phyloP scores from a whole-genome alignment of 2,113 vertebrate species.

The Catharus minimus region DNA sequence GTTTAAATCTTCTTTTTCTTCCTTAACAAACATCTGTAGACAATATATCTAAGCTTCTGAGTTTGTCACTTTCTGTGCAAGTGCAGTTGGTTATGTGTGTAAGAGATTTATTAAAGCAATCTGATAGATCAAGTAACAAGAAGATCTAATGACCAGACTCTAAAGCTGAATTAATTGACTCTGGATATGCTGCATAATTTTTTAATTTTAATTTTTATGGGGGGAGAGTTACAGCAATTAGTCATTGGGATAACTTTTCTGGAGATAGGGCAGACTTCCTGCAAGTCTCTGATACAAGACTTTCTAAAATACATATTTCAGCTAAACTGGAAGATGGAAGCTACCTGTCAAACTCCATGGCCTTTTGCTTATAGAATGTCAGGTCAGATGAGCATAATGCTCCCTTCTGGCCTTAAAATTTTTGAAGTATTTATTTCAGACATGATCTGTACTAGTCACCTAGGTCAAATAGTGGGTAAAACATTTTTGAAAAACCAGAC shows the following conservation, averaged over 20 bases:
- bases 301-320: background rate
- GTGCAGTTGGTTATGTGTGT: background rate
- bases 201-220: background rate
- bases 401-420: background rate
- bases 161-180: slow-evolving; percentile 29
- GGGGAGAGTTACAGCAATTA: background rate
- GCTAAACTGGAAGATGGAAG: background rate
- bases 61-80: slow-evolving; percentile 13
- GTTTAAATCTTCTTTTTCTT: slow-evolving; percentile 34
- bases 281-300: background rate
- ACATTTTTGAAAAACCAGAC: background rate
- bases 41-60: slow-evolving; percentile 21
- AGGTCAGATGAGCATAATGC: background rate
- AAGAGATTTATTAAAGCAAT: slow-evolving; percentile 46
- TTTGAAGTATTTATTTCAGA: background rate
- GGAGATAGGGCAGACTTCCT: background rate
- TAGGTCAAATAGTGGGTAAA: slow-evolving; percentile 13
- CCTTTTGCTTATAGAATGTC: background rate
- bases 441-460: background rate
- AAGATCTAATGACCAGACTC: background rate
- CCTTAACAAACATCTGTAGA: slow-evolving; percentile 29
- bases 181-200: background rate
- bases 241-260: background rate
- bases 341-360: background rate
- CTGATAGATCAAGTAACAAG: slow-evolving; percentile 15